These are phyloP conservation scores for Eristalis tenax DNA, from an alignment of 2,888 invertebrate genomes.

Conservation along the genomic window DNA sequence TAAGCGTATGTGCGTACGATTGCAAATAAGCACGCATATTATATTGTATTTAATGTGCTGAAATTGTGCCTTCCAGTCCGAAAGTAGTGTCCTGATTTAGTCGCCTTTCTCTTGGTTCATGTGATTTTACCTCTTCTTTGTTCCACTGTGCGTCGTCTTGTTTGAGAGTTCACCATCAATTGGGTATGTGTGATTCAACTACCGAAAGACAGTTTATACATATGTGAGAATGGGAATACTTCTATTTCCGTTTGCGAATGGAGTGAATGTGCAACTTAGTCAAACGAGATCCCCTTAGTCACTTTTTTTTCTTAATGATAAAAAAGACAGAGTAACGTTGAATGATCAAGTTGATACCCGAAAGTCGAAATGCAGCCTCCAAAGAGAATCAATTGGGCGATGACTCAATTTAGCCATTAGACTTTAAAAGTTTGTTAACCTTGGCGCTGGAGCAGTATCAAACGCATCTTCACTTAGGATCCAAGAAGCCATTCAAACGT, in stretches of 20 bases:
- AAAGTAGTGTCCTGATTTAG: not conserved
- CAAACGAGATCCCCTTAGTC: not conserved
- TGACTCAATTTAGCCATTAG: not conserved
- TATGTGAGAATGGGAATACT: not conserved
- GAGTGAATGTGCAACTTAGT: not conserved
- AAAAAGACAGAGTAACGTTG: not conserved
- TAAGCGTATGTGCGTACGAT: no score
- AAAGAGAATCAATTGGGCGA: not conserved
- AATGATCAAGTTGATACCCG: not conserved
- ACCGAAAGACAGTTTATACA: not conserved
- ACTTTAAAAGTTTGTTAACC: not conserved
- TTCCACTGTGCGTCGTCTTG: not conserved
- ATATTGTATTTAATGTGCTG: no score
- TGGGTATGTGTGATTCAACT: not conserved
- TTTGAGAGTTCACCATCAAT: not conserved
- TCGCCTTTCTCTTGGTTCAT: no score
- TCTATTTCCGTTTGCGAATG: not conserved
- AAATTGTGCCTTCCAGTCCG: no score
- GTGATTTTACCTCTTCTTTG: no score
- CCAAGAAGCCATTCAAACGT: not conserved
- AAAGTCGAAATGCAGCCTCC: not conserved
- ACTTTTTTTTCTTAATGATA: not conserved
- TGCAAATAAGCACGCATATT: no score
- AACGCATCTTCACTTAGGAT: not conserved
- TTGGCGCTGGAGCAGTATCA: not conserved